A percentile compares a stretch with the other conserved stretches of the same genome.
These are phyloP conservation scores for Rhagonycha fulva DNA, from an alignment of 2,888 invertebrate genomes.

Conservation along the genomic window DNA sequence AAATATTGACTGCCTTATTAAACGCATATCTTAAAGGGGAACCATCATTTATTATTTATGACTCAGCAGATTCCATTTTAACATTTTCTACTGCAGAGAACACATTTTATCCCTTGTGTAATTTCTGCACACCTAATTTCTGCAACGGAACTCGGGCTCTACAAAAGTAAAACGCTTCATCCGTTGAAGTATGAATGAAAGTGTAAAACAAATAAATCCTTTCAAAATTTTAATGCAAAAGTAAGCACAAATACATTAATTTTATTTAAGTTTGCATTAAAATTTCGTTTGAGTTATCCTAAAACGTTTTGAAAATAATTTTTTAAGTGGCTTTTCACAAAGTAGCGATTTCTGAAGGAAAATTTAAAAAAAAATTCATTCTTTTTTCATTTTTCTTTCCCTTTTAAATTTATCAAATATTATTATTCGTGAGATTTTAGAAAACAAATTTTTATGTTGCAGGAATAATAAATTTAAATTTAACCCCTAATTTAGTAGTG, in stretches of 20 bases:
- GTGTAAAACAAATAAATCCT: neutral
- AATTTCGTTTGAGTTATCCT: neutral
- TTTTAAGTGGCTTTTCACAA: neutral
- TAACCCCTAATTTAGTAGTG: conserved; percentile 28
- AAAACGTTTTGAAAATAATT: neutral
- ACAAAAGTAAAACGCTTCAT: neutral
- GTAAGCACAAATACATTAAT: neutral
- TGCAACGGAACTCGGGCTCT: neutral
- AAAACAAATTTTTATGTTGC: conserved; percentile 17
- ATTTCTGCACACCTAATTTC: neutral
- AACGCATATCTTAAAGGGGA: neutral
- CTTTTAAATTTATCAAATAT: neutral
- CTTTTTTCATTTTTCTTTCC: neutral
- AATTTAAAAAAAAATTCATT: neutral
- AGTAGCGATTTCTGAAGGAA: neutral
- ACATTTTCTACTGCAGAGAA: neutral
- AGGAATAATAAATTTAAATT: conserved; percentile 27
- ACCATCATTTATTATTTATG: neutral
- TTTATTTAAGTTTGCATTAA: neutral
- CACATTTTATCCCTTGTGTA: neutral
- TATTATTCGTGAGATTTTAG: conserved; percentile 5
- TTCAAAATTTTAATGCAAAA: neutral
- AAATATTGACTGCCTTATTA: neutral
- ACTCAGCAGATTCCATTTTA: conserved; percentile 1
- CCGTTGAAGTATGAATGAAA: neutral